phyloP scores from a whole-genome alignment of 2,797 vertebrate genomes.

The Ptychobarbus kaznakovi region DNA sequence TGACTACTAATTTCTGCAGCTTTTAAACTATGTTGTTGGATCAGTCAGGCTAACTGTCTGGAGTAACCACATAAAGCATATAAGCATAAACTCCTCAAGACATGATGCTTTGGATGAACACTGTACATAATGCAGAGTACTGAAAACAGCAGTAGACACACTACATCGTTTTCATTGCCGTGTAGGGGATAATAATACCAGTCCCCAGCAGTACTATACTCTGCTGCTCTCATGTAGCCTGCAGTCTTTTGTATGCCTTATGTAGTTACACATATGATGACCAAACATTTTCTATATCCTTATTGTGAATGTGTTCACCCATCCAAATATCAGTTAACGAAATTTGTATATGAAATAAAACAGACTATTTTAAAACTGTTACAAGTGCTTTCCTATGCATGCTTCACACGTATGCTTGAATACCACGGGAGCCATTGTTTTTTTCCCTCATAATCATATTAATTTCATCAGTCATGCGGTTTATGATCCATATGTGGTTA shows the following conservation, averaged over 20 bases:
- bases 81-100: constrained; percentile 29
- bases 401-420: neutral
- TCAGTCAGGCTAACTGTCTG: constrained; percentile 23
- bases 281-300: constrained; percentile 74
- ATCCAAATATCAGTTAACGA: constrained; percentile 68
- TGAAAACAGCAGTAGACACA: constrained; percentile 30
- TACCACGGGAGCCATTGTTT: neutral
- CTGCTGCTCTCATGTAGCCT: constrained; percentile 50
- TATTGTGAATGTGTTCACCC: constrained; percentile 71
- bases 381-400: constrained; percentile 4
- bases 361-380: constrained; percentile 72
- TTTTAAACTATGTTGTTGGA: constrained; percentile 14
- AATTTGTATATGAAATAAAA: constrained; percentile 81
- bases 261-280: constrained; percentile 58
- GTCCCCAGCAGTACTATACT: constrained; percentile 36
- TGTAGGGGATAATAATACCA: constrained; percentile 41
- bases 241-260: constrained; percentile 54
- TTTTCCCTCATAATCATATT: neutral
- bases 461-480: constrained; percentile 4
- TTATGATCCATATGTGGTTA: constrained; percentile 19
- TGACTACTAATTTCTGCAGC: neutral
- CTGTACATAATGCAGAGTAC: constrained; percentile 33
- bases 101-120: constrained; percentile 37
- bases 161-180: constrained; percentile 14
- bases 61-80: constrained; percentile 37